These are phyloP conservation scores for Mesopsocus fuscifrons DNA, from an alignment of 2,888 invertebrate genomes.

Conservation along the genomic window DNA sequence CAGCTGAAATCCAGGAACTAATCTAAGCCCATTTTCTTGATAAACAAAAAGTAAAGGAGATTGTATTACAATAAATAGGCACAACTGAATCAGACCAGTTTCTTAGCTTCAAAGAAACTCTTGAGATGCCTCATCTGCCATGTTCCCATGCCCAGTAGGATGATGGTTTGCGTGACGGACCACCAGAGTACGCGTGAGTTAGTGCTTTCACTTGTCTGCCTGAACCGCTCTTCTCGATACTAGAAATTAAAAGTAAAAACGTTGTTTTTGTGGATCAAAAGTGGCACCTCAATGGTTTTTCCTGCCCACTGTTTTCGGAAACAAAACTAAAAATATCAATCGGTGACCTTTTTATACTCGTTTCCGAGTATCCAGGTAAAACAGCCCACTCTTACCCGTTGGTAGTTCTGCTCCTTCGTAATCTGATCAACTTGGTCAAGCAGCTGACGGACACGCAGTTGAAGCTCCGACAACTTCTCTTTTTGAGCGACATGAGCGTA, in stretches of 20 bases:
- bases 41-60: too few species aligned
- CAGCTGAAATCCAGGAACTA: too few species aligned
- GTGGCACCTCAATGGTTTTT: too few species aligned
- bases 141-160: slow-evolving; percentile 81
- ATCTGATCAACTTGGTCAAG: slow-evolving; percentile 98
- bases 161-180: slow-evolving; percentile 81
- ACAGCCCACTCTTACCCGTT: slow-evolving; percentile 46
- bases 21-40: too few species aligned
- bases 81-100: slow-evolving; percentile 83
- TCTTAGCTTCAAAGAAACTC: slow-evolving; percentile 98
- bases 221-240: slow-evolving; percentile 95
- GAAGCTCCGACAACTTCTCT: slow-evolving; percentile 89
- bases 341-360: background rate
- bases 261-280: too few species aligned
- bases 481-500: slow-evolving; percentile 95
- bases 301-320: too few species aligned
- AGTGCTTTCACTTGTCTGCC: slow-evolving; percentile 95
- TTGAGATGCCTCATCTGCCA: slow-evolving; percentile 99
- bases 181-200: slow-evolving; percentile 91
- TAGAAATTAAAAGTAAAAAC: too few species aligned
- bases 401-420: slow-evolving; percentile 98
- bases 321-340: background rate
- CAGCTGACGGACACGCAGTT: slow-evolving; percentile 83
- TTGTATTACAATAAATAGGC: too few species aligned
- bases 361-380: background rate